These are phyloP conservation scores for Caenorhabditis becei DNA, from an alignment of 2,888 invertebrate genomes.

Conservation along the genomic window DNA sequence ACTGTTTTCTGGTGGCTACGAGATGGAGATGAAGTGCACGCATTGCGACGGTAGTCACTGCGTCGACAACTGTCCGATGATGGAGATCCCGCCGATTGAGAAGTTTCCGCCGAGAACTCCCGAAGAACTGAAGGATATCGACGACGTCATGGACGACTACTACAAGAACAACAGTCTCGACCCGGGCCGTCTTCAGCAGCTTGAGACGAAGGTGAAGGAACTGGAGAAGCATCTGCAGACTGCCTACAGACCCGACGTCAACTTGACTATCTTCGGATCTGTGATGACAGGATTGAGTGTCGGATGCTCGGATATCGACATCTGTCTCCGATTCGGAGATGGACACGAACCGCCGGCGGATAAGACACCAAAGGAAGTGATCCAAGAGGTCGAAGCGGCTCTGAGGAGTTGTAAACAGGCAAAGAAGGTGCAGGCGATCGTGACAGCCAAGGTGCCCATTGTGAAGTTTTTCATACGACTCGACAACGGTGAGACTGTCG, in stretches of 20 bases:
- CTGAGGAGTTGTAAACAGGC: constrained; percentile 17
- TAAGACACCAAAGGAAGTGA: constrained; percentile 28
- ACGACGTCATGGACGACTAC: constrained; percentile 49
- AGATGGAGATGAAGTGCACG: constrained; percentile 63
- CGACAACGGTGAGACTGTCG: constrained; percentile 77
- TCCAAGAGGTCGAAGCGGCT: constrained; percentile 9
- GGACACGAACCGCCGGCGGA: constrained; percentile 71
- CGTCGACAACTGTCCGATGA: constrained; percentile 62
- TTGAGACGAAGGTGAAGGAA: constrained; percentile 35
- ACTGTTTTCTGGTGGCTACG: constrained; percentile 29
- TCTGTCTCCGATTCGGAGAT: constrained; percentile 84
- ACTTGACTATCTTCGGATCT: constrained; percentile 84
- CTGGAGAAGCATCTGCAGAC: constrained; percentile 31
- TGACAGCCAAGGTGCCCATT: constrained; percentile 85
- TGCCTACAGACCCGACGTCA: not conserved
- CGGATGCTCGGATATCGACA: constrained; percentile 85
- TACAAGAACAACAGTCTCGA: constrained; percentile 33
- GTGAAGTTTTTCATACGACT: constrained; percentile 84
- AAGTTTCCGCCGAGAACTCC: constrained; percentile 25
- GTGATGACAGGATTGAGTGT: constrained; percentile 85
- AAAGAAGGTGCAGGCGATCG: constrained; percentile 73
- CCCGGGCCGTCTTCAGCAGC: constrained; percentile 11
- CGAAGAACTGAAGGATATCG: constrained; percentile 46
- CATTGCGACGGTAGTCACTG: constrained; percentile 66
- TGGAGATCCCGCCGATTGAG: constrained; percentile 52